phyloP scores from a whole-genome alignment of 2,797 vertebrate species.

The Falco cherrug region DNA sequence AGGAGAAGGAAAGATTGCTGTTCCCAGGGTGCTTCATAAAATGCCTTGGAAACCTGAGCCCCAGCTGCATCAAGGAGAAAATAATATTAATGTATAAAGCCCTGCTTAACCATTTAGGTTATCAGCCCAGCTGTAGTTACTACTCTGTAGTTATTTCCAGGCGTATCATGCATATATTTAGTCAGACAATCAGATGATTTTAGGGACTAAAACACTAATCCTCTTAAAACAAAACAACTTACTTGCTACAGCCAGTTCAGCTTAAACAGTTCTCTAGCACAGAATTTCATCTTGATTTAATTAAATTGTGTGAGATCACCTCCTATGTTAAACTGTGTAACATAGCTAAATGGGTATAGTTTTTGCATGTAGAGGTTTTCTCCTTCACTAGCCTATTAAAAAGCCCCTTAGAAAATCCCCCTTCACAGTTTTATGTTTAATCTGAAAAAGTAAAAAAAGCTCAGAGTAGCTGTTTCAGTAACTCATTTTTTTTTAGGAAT shows the following conservation, averaged over 20 bases:
- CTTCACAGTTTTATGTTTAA: not conserved
- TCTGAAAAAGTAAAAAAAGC: not conserved
- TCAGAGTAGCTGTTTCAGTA: not conserved
- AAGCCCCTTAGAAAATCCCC: not conserved
- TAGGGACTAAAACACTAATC: conserved; percentile 20
- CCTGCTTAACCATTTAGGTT: conserved; percentile 23
- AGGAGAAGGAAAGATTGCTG: conserved; percentile 34
- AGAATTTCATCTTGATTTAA: conserved; percentile 55
- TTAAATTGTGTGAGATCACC: conserved; percentile 30
- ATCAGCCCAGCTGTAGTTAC: not conserved
- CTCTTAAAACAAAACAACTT: conserved; percentile 33
- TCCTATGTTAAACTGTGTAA: not conserved
- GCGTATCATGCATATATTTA: conserved; percentile 19
- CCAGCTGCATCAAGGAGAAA: conserved; percentile 43
- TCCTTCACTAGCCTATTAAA: not conserved
- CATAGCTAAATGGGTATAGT: not conserved
- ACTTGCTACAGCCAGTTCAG: not conserved
- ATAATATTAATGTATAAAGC: conserved; percentile 14
- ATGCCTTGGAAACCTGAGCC: conserved; percentile 58
- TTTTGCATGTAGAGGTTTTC: not conserved
- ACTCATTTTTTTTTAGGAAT: not conserved
- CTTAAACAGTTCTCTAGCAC: not conserved
- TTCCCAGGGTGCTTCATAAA: conserved; percentile 55
- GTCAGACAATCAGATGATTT: not conserved
- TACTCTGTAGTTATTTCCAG: not conserved